These are phyloP conservation scores for Uromys caudimaculatus DNA, from an alignment of 2,797 vertebrate species.

Conservation along the genomic window DNA sequence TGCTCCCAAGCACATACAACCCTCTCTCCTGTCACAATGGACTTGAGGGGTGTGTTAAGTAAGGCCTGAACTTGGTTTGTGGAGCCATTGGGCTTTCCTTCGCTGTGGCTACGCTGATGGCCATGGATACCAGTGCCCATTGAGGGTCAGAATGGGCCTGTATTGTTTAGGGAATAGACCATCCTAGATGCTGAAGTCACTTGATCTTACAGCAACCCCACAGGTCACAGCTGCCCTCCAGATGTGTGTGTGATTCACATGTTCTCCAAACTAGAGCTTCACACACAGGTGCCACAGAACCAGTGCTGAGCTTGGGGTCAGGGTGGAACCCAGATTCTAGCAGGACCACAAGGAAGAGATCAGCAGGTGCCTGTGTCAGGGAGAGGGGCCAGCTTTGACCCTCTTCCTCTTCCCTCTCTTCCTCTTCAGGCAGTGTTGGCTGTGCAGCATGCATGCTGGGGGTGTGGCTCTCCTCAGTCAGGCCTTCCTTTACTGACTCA, in stretches of 20 bases:
- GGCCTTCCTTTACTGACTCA: background rate
- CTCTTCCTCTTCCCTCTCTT: background rate
- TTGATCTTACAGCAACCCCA: background rate
- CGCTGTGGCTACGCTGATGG: background rate
- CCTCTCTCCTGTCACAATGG: background rate
- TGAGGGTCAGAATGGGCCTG: background rate
- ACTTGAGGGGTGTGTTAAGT: background rate
- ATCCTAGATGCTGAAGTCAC: background rate
- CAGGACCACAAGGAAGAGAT: background rate
- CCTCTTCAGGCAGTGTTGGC: background rate
- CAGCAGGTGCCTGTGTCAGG: background rate
- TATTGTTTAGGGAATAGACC: fast-evolving
- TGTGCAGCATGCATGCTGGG: background rate
- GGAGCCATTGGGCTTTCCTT: background rate
- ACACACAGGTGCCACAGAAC: fast-evolving
- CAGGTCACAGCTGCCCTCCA: background rate
- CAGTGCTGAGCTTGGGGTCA: background rate
- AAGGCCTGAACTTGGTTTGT: background rate
- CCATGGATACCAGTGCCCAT: background rate
- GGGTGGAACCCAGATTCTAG: background rate
- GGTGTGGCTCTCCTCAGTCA: fast-evolving
- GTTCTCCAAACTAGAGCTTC: background rate
- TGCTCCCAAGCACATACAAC: background rate
- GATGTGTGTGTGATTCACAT: background rate
- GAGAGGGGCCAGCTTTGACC: background rate